Percentiles rank a stretch among this genome's conserved stretches.
These are phyloP conservation scores for Lasiurus borealis DNA, from an alignment of 2,113 vertebrate species.

Conservation along the genomic window DNA sequence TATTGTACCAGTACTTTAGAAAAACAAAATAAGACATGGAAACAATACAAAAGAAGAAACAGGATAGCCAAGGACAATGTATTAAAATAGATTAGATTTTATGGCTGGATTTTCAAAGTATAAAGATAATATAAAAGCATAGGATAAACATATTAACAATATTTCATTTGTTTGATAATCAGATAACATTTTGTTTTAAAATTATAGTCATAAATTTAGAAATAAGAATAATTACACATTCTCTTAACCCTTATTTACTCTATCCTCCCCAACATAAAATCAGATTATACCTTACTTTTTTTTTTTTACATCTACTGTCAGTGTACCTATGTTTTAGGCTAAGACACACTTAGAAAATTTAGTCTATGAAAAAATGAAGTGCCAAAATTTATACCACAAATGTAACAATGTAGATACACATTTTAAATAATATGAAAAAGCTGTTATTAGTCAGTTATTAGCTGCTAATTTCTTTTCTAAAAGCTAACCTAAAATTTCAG, in stretches of 20 bases:
- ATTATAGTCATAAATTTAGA: neutral
- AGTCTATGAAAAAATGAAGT: neutral
- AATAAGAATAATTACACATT: neutral
- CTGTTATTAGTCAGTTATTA: neutral
- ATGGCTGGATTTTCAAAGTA: neutral
- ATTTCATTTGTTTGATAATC: neutral
- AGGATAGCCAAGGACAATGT: neutral
- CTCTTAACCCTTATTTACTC: neutral
- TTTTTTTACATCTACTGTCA: neutral
- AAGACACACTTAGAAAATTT: constrained; percentile 22
- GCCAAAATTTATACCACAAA: neutral
- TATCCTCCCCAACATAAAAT: neutral
- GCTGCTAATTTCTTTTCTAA: neutral
- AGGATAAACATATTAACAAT: neutral
- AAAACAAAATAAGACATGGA: constrained; percentile 1
- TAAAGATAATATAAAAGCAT: neutral
- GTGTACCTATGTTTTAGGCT: neutral
- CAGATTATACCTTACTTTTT: neutral
- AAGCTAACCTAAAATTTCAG: neutral
- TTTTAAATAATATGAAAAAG: neutral
- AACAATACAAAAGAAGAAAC: neutral
- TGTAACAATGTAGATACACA: neutral
- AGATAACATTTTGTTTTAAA: constrained; percentile 35
- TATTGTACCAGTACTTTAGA: neutral
- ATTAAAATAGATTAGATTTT: neutral